Conservation (phyloP, 2,113 vertebrate species). For the Elachura formosa region DNA sequence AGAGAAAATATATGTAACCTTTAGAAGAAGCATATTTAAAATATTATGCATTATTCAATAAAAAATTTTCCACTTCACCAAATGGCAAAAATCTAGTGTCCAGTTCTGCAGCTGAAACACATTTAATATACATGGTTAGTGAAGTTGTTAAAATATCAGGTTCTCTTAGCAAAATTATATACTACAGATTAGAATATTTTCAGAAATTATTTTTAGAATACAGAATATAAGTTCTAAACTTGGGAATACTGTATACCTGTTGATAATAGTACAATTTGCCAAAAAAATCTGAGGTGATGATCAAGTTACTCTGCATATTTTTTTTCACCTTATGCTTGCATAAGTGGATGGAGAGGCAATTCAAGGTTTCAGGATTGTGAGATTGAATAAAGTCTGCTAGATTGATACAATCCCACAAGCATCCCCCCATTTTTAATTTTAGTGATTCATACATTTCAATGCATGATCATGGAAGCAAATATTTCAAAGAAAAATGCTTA, state of each 20-base stretch:
- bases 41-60: neutral
- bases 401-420: neutral
- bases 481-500: neutral
- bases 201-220: neutral
- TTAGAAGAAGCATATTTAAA: neutral
- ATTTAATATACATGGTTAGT: neutral
- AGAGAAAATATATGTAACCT: neutral
- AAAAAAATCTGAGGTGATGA: neutral
- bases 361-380: neutral
- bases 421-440: fast-evolving
- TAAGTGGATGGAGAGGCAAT: neutral
- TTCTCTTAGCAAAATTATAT: neutral
- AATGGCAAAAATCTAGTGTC: neutral
- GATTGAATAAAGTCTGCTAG: neutral
- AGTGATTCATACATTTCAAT: neutral
- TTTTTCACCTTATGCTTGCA: neutral
- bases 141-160: neutral
- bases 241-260: neutral
- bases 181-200: neutral
- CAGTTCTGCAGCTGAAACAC: neutral
- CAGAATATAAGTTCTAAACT: neutral
- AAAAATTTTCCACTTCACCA: neutral
- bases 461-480: neutral
- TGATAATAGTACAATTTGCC: neutral
- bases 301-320: neutral